Evolutionary conservation across 2,113 vertebrate genomes (phyloP), one percentile per base, ranked within the genome.

Genomic region (Chionodraco myersi): DNA sequence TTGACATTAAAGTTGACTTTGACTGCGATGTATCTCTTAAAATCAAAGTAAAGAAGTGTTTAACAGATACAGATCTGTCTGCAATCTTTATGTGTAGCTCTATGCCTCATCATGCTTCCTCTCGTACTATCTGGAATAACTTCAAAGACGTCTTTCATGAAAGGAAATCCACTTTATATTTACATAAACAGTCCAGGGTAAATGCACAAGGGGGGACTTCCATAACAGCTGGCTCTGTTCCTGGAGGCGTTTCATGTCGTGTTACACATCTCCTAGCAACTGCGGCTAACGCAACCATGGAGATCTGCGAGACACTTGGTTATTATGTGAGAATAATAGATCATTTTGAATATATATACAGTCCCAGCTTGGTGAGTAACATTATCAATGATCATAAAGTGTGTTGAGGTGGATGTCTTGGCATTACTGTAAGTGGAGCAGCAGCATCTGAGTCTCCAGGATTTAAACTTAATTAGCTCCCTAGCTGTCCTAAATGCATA

Each of bases 61-160:
- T 13, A 54, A 10, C 23, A 30, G 47, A 21, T 36, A 18, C 10
- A 49, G 15, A 41, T 52, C 16, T 26, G 30, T 44, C 18, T 14
- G 23, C 44, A 60, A 41, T 73, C 62, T 12, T 21, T 21, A 52
- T 52, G 30, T 6, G 4, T 57, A 6, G 0, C 21, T 49, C 6
- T 34, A 6, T 47, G 18, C 36, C 21, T 68, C 8, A 41, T 41
- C 23, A 26, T 13, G 34, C 36, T 62, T 62, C 45, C 12, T 45
- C 60, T 75, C 14, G 52, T 45, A 34, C 59, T 54, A 13, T 36
- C 21, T 44, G 23, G n/a, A 58, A 62, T 66, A 61, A 67, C 82
- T 86, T 88, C 89, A 91, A 89, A 89, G 78, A 51, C 15, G 1
- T 52, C 56, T 82, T 84, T 84, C 70, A 75, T 79, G 64, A 69